Evolutionary conservation across 2,113 vertebrate genomes (phyloP).

Genomic region (Lonchura striata): DNA sequence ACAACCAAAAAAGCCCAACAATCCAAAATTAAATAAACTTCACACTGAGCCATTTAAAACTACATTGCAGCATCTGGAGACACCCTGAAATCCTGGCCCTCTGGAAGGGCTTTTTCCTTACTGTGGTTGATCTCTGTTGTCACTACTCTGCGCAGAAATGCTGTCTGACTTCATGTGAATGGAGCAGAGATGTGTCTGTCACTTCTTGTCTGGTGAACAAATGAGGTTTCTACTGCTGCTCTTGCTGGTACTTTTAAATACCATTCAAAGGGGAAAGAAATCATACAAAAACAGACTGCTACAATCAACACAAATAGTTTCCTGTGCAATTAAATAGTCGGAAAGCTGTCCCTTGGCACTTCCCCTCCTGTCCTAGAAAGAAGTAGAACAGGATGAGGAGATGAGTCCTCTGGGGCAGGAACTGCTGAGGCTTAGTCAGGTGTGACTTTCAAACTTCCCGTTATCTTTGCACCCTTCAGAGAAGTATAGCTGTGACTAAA

Average conservation of each 20-base stretch:
- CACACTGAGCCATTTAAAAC: background rate
- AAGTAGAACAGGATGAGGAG: background rate
- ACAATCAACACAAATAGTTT: background rate
- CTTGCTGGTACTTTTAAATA: background rate
- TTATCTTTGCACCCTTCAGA: background rate
- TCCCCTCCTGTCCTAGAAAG: background rate
- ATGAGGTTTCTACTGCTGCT: background rate
- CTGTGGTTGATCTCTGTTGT: background rate
- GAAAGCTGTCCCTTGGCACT: background rate
- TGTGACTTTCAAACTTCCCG: background rate
- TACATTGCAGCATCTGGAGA: background rate
- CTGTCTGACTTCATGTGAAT: rapidly evolving
- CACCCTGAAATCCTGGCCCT: background rate
- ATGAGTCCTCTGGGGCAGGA: background rate
- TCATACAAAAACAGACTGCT: background rate
- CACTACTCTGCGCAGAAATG: background rate
- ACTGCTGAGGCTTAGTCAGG: background rate
- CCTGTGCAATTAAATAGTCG: background rate
- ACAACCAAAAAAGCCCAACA: background rate
- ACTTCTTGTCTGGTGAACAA: background rate
- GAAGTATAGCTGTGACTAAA: background rate
- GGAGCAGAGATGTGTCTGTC: background rate
- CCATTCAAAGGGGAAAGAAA: background rate
- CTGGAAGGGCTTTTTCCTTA: background rate
- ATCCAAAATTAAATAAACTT: background rate